Conservation (phyloP, 2,888 invertebrate species). For the Drosophila lacicola region DNA sequence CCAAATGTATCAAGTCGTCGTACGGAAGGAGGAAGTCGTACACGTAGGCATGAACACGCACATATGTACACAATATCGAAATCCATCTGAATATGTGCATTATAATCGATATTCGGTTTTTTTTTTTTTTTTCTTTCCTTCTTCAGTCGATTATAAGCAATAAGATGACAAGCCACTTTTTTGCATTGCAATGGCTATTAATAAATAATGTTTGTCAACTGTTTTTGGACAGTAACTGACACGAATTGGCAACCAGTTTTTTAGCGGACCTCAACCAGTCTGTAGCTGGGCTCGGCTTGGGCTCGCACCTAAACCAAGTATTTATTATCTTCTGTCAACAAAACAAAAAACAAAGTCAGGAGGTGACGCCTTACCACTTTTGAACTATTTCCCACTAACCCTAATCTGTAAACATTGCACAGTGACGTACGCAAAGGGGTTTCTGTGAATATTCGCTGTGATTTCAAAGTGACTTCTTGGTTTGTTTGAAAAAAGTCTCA, state of each 20-base stretch:
- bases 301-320: neutral
- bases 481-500: no score
- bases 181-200: slow-evolving; percentile 20
- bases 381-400: neutral
- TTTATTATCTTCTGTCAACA: neutral
- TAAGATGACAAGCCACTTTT: slow-evolving; percentile 14
- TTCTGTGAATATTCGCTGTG: neutral
- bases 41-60: neutral
- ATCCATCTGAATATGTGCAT: neutral
- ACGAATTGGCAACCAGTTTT: slow-evolving; percentile 44
- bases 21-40: no score
- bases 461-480: no score
- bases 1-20: no score
- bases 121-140: neutral
- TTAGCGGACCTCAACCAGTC: slow-evolving; percentile 40
- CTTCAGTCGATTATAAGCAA: neutral
- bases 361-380: neutral
- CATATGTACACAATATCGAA: neutral
- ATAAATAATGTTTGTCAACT: slow-evolving; percentile 33
- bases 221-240: slow-evolving; percentile 29
- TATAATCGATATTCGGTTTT: slow-evolving; percentile 10
- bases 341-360: neutral
- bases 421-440: neutral
- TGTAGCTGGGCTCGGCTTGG: neutral
- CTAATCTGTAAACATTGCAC: neutral